Base-by-base conservation (phyloP, 2,113 vertebrate genomes). In the Patagioenas fasciata region DNA sequence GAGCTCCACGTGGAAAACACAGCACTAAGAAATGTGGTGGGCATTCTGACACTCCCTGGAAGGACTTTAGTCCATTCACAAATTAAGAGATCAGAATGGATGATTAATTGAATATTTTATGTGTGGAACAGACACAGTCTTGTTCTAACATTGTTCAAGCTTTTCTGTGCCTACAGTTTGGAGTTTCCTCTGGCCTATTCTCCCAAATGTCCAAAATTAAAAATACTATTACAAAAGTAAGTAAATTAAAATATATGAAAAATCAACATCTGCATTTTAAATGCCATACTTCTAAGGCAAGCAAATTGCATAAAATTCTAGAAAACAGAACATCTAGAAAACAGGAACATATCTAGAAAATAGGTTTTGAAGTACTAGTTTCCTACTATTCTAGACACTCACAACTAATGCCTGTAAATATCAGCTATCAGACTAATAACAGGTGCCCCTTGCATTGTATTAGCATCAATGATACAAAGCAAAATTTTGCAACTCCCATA, bases 221-320 rank as follows among this genome's bases (percentile, higher is more conserved):
- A 85, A 72, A 47, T 78, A 36, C 23, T 77, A 11, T 85, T 38
- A 12, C 19, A 75, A 40, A 86, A 81, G 21, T 18, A 74, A 38
- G 60, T 47, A 85, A 89, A 81, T 61, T 61, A 72, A 89, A 83
- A 89, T 47, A 67, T 7, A 48, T 15, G 13, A 80, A 80, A 95
- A 53, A 62, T 80, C 58, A 64, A 12, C 48, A 53, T 42, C 74
- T 64, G 50, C 50, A 77, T 93, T 88, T 96, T 82, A 89, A 94
- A 53, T 70, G 42, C 64, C 73, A 79, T 50, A 75, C 64, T 75
- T 83, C 86, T 31, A 69, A 71, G 34, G 53, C 53, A 86, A 92
- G 31, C 29, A 91, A 91, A 93, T 85, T 53, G 40, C 85, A 73
- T 87, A 26, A 50, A 94, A 89, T 88, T 89, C 95, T 42, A 64